Base-by-base conservation (phyloP, 2,113 vertebrate genomes). In the Ptilonorhynchus violaceus region DNA sequence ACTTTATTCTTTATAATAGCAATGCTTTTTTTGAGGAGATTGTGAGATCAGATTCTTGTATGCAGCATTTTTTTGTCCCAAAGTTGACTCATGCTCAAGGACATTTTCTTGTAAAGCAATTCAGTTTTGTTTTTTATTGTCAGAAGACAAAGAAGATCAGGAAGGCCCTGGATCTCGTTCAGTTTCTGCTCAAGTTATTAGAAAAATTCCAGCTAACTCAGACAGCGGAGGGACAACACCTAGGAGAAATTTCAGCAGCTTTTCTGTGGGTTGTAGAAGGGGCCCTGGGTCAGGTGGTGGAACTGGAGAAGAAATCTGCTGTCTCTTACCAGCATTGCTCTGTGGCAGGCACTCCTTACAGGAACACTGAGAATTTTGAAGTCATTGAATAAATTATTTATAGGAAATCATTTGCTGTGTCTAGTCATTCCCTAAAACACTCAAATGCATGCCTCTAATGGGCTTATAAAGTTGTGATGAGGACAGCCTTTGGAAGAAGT, bases 371-470 rank as follows among this genome's bases (percentile, higher is more conserved):
- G 90, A 77, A 92, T 92, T 96, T 95, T 84, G 68, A 95, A 91
- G 76, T 63, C 31, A 87, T 91, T 62, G 42, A 78, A 84, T 96
- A 68, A 94, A 95, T 95, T 92, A 96, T 96, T 94, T 88, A 96
- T 81, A 62, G 37, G 16, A 94, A 97, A 94, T 91, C 12, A 93
- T 97, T 96, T 92, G 25, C 85, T 78, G 47, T 69, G 68, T 93
- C 90, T 96, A 95, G 88, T 94, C 95, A 93, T 94, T 94, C 88
- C 96, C 88, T 92, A 88, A 94, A 94, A 60, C 60, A 81, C 93
- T 96, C 73, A 84, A 60, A 90, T 83, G 88, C 31, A 7, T 84
- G 72, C 64, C 88, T 94, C 88, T 96, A 97, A 96, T 94, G 93
- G 95, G 44, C 30, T 96, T 93, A 91, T 81, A 92, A 89, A 94